phyloP scores from a whole-genome alignment of 2,797 vertebrate species.

The Echeneis naucrates region DNA sequence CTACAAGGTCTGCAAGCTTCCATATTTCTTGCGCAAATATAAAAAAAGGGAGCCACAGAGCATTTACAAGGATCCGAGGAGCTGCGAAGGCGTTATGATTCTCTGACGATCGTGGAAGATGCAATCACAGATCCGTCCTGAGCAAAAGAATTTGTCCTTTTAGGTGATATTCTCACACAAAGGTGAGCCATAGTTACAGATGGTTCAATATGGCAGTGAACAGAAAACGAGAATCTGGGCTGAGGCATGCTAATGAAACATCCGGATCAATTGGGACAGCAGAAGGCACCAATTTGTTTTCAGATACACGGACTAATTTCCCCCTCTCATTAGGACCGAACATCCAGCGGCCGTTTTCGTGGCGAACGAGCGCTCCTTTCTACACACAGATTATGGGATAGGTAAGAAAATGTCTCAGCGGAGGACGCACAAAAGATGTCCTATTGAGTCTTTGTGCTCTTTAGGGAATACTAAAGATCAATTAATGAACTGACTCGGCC shows the following conservation, averaged over 20 bases:
- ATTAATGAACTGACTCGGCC: constrained; percentile 79
- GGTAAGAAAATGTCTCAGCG: constrained; percentile 36
- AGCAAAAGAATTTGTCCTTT: constrained; percentile 34
- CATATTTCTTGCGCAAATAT: constrained; percentile 52
- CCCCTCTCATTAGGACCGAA: constrained; percentile 60
- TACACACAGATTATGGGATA: constrained; percentile 50
- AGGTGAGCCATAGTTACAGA: constrained; percentile 59
- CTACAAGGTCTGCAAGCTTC: constrained; percentile 59
- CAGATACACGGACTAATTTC: constrained; percentile 57
- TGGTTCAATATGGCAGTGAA: constrained; percentile 53
- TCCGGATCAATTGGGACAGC: constrained; percentile 55
- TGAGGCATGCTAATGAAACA: constrained; percentile 47
- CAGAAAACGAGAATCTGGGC: constrained; percentile 61
- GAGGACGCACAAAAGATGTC: constrained; percentile 47
- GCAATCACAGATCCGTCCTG: constrained; percentile 2
- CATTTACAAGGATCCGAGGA: constrained; percentile 19
- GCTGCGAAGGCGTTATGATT: constrained; percentile 25
- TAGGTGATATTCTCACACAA: constrained; percentile 37
- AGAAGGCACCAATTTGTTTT: constrained; percentile 63
- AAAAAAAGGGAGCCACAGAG: constrained; percentile 15
- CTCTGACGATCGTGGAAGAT: constrained; percentile 34
- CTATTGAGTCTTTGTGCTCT: constrained; percentile 62
- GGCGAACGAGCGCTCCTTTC: constrained; percentile 35
- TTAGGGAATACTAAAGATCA: constrained; percentile 69
- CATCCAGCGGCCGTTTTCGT: constrained; percentile 31